Evolutionary conservation across 2,888 invertebrate genomes (phyloP).

Genomic region (Miltochrista miniata): DNA sequence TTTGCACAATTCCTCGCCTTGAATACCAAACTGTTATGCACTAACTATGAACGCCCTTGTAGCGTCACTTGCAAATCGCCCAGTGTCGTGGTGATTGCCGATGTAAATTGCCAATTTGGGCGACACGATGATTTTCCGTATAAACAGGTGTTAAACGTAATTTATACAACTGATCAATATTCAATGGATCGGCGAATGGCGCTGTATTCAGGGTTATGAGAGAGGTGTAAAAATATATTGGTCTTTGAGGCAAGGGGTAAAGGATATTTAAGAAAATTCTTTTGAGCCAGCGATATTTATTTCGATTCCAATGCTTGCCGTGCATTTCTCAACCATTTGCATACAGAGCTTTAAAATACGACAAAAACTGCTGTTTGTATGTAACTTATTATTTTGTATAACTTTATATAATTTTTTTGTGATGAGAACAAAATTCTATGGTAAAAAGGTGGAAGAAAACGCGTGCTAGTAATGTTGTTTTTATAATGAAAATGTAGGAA

Average conservation of each 20-base stretch:
- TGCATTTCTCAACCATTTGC: too few relatives aligned
- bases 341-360: too few relatives aligned
- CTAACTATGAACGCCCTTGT: background rate
- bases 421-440: too few relatives aligned
- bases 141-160: slow-evolving; percentile 60
- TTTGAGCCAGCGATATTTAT: background rate
- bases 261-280: slow-evolving; percentile 3
- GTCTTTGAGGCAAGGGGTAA: background rate
- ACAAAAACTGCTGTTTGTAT: too few relatives aligned
- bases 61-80: slow-evolving; percentile 36
- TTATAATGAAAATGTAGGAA: too few relatives aligned
- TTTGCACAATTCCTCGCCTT: too few relatives aligned
- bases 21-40: too few relatives aligned
- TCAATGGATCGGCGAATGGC: slow-evolving; percentile 43
- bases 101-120: slow-evolving; percentile 70
- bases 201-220: slow-evolving; percentile 25
- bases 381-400: too few relatives aligned
- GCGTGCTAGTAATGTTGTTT: too few relatives aligned
- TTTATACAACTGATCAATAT: slow-evolving; percentile 62
- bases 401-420: too few relatives aligned
- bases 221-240: slow-evolving; percentile 15
- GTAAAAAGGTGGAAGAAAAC: too few relatives aligned
- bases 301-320: too few relatives aligned
- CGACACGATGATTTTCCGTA: slow-evolving; percentile 58
- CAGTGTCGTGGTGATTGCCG: slow-evolving; percentile 53